Evolutionary conservation across 2,888 invertebrate species (phyloP).

Genomic region (Emmelina monodactyla): DNA sequence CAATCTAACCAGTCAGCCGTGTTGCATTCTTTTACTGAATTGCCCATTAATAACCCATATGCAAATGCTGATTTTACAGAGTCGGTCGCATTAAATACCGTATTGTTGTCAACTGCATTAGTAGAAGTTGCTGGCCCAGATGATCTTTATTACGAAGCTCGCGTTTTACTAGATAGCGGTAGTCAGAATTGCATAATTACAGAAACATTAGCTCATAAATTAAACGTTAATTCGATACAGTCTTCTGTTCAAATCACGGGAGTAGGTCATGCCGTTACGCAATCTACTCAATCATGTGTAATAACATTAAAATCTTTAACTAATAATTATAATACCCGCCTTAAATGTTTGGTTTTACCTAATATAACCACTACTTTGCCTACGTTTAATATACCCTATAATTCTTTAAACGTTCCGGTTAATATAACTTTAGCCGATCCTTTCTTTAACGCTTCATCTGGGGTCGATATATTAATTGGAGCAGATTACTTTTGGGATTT

Average conservation of each 20-base stretch:
- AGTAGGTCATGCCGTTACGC: conserved; percentile 9
- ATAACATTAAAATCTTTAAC: conserved; percentile 3
- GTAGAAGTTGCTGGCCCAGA: conserved; percentile 5
- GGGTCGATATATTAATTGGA: not conserved
- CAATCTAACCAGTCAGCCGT: not conserved
- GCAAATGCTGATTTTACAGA: not conserved
- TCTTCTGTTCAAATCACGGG: conserved; percentile 12
- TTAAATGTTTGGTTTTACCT: conserved; percentile 3
- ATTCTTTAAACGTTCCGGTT: not conserved
- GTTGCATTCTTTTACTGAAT: not conserved
- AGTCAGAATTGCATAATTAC: conserved; percentile 11
- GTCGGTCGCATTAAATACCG: not conserved
- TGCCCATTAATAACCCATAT: not conserved
- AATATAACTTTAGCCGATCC: conserved; percentile 1
- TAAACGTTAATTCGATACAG: conserved; percentile 10
- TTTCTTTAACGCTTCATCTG: not conserved
- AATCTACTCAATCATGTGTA: conserved; percentile 4
- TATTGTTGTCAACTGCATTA: conserved; percentile 10
- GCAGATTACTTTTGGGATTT: conserved; percentile 14
- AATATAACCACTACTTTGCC: not conserved
- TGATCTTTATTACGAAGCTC: not conserved
- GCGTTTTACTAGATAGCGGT: conserved; percentile 7
- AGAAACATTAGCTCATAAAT: conserved; percentile 6
- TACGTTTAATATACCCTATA: not conserved
- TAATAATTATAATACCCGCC: conserved; percentile 1